A percentile compares a stretch with the other conserved stretches of the same genome.
Evolutionary conservation across 2,113 vertebrate species (phyloP).

Genomic region (Rafetus swinhoei): DNA sequence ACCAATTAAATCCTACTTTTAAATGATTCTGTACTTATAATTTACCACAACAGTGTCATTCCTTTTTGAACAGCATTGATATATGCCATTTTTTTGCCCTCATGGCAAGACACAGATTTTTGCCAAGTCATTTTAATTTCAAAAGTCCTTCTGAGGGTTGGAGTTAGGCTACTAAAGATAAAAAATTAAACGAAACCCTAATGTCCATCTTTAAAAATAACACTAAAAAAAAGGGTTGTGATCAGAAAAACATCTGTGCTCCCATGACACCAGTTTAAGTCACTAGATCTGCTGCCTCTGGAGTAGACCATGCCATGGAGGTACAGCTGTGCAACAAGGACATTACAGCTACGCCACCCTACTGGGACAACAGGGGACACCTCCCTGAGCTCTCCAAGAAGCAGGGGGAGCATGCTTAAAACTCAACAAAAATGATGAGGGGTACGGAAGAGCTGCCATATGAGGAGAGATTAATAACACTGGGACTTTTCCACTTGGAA

Average conservation of each 20-base stretch:
- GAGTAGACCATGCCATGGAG: neutral
- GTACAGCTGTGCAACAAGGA: neutral
- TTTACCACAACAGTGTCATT: neutral
- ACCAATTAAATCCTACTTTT: neutral
- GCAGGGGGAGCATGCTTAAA: neutral
- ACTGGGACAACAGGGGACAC: neutral
- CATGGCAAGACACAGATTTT: neutral
- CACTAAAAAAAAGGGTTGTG: neutral
- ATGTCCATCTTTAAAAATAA: rapidly evolving
- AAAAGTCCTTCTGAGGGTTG: neutral
- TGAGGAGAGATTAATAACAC: too few species aligned
- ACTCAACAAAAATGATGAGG: neutral
- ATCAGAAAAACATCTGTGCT: neutral
- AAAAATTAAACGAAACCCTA: neutral
- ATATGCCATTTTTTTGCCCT: neutral
- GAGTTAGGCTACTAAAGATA: neutral
- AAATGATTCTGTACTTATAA: neutral
- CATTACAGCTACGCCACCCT: neutral
- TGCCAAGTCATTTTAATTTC: neutral
- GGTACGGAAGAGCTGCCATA: too few species aligned
- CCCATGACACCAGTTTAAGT: neutral
- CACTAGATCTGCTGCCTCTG: neutral
- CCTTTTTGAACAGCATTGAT: neutral
- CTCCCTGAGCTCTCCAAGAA: neutral
- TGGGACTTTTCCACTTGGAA: too few species aligned